Conservation (phyloP, 2,797 vertebrate genomes). For the Eulemur mongoz region DNA sequence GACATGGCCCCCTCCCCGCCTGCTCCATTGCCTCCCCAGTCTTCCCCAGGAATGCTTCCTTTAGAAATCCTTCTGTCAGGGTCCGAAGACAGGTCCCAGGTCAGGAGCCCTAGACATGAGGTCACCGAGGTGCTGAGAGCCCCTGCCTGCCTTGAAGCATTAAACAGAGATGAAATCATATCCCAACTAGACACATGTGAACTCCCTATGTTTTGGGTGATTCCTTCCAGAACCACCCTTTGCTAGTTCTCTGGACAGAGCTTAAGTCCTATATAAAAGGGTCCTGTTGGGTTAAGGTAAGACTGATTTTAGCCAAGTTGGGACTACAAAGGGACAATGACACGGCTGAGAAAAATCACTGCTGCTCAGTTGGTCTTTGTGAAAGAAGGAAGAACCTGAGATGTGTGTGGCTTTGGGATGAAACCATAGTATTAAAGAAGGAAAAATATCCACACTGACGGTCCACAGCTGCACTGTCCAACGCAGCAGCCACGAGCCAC, state of each 20-base stretch:
- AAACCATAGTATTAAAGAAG: not conserved
- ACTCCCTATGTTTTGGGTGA: not conserved
- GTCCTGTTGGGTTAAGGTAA: not conserved
- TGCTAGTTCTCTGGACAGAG: not conserved
- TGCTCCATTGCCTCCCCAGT: not conserved
- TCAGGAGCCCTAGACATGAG: not conserved
- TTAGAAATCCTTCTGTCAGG: not conserved
- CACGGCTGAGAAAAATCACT: not conserved
- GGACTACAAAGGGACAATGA: not conserved
- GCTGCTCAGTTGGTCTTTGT: not conserved
- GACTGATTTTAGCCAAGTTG: not conserved
- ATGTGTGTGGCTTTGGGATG: not conserved
- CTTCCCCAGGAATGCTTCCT: not conserved
- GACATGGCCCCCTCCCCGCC: accelerated
- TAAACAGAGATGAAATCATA: not conserved
- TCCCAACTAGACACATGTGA: accelerated
- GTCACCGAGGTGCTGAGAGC: not conserved
- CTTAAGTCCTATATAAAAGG: not conserved
- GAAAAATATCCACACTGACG: not conserved
- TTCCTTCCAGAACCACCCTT: not conserved
- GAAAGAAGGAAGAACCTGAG: not conserved
- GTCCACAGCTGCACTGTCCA: not conserved
- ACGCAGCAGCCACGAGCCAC: not conserved
- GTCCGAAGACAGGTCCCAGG: not conserved
- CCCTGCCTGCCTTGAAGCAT: not conserved